A percentile compares a stretch with the other conserved stretches of the same genome.
Evolutionary conservation across 2,888 invertebrate species (phyloP).

Genomic region (Rotaria sp.): DNA sequence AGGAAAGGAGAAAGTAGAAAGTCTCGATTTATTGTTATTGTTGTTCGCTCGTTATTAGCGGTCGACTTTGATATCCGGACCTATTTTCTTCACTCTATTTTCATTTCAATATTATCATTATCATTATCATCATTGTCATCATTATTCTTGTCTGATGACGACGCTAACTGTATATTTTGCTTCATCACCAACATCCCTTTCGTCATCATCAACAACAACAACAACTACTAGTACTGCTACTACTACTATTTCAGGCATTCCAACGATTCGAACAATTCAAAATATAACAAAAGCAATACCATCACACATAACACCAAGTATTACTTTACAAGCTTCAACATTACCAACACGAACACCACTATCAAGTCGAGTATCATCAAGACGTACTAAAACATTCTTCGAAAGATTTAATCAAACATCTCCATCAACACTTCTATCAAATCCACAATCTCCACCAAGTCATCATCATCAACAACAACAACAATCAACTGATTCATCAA

Average conservation of each 20-base stretch:
- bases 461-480: background rate
- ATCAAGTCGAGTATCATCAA: background rate
- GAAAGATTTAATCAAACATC: background rate
- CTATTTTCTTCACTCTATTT: background rate
- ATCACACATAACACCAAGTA: background rate
- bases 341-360: background rate
- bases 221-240: background rate
- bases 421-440: background rate
- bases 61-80: background rate
- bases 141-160: background rate
- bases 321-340: background rate
- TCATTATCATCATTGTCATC: background rate
- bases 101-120: too few relatives aligned
- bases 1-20: background rate
- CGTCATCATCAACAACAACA: background rate
- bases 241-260: background rate
- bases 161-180: background rate
- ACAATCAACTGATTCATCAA: background rate
- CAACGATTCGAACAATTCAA: background rate
- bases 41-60: background rate
- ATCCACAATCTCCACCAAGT: background rate
- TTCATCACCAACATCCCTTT: background rate
- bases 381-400: background rate
- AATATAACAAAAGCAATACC: background rate
- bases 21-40: background rate